A percentile compares a stretch with the other conserved stretches of the same genome.
Evolutionary conservation across 2,888 invertebrate species (phyloP).

Genomic region (Pasiphila rectangulata): DNA sequence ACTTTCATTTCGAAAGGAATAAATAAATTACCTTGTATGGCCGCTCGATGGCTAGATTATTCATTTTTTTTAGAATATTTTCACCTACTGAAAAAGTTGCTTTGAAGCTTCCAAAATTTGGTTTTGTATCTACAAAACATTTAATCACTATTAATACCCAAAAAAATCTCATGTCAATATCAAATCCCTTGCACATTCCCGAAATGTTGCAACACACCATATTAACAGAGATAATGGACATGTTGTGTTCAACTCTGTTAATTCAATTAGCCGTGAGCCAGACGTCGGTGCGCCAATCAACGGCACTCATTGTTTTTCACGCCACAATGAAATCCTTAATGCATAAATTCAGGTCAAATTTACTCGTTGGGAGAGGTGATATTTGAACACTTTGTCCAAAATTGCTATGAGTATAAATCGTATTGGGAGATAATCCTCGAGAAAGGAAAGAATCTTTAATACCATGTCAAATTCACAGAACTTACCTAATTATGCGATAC

Average conservation of each 20-base stretch:
- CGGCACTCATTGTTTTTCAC: conserved; percentile 60
- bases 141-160: too few species aligned
- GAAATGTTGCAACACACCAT: conserved; percentile 27
- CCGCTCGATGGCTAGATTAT: background rate
- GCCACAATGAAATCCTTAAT: conserved; percentile 53
- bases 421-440: background rate
- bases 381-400: conserved; percentile 12
- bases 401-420: background rate
- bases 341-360: conserved; percentile 28
- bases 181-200: background rate
- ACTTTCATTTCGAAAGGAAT: background rate
- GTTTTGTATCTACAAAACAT: too few species aligned
- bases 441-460: background rate
- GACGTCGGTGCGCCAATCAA: conserved; percentile 56
- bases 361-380: conserved; percentile 17
- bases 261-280: conserved; percentile 66
- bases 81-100: too few species aligned
- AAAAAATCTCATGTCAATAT: too few species aligned
- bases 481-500: background rate
- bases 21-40: background rate
- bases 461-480: background rate
- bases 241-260: conserved; percentile 68
- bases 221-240: conserved; percentile 69
- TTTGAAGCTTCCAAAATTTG: too few species aligned
- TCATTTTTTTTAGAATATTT: background rate